phyloP scores from a whole-genome alignment of 2,797 vertebrate genomes.

The Schizothorax lantsangensis region DNA sequence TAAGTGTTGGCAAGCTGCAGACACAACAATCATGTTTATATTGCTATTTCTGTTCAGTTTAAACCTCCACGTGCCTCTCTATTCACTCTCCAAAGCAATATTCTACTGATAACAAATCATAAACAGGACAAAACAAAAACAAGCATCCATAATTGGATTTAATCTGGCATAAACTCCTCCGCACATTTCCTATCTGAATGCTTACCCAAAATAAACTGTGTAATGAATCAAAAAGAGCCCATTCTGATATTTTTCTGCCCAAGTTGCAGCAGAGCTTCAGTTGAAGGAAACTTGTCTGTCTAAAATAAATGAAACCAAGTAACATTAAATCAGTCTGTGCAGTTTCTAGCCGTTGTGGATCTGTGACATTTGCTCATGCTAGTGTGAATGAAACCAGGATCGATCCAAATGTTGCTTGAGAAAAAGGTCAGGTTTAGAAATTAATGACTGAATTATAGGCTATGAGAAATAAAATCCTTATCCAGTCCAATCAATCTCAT shows the following conservation, averaged over 20 bases:
- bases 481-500: constrained; percentile 50
- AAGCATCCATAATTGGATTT: constrained; percentile 29
- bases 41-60: neutral
- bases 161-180: neutral
- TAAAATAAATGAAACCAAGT: constrained; percentile 14
- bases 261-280: constrained; percentile 16
- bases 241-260: neutral
- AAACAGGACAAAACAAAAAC: constrained; percentile 32
- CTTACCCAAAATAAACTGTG: constrained; percentile 6
- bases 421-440: constrained; percentile 45
- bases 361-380: constrained; percentile 38
- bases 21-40: constrained; percentile 9
- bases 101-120: constrained; percentile 18
- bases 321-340: neutral
- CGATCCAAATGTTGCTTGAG: constrained; percentile 10
- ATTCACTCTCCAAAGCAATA: constrained; percentile 16
- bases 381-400: constrained; percentile 32
- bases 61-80: neutral
- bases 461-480: constrained; percentile 38
- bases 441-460: constrained; percentile 42
- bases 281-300: neutral
- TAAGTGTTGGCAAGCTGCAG: neutral
- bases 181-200: neutral
- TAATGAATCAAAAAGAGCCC: constrained; percentile 12
- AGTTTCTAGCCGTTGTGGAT: constrained; percentile 12